Evolutionary conservation across 1,140 invertebrate species (phyloP).

Genomic region (Magallana angulata): DNA sequence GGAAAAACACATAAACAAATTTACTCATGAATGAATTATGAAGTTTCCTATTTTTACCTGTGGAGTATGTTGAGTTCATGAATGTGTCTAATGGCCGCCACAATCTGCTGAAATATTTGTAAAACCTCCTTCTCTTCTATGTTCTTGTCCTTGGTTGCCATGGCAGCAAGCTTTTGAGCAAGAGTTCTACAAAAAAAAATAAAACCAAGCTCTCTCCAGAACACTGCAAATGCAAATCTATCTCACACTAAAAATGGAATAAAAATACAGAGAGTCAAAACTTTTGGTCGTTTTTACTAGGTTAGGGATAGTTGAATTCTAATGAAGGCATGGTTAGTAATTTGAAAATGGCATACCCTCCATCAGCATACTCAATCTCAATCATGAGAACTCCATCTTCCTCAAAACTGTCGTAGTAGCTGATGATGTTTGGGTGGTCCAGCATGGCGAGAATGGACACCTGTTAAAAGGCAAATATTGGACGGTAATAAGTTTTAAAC

Average conservation of each 20-base stretch:
- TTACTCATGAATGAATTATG: too few species aligned
- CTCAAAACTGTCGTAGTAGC: conserved; percentile 89
- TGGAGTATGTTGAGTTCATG: conserved; percentile 88
- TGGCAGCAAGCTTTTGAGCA: conserved; percentile 83
- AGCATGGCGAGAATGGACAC: conserved; percentile 85
- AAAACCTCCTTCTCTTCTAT: conserved; percentile 85
- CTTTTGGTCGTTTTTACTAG: too few species aligned
- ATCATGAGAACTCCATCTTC: conserved; percentile 87
- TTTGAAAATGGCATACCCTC: conserved; percentile 78
- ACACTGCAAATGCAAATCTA: too few species aligned
- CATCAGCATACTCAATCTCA: conserved; percentile 91
- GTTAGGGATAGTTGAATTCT: too few species aligned
- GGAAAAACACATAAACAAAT: too few species aligned
- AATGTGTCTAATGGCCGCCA: conserved; percentile 86
- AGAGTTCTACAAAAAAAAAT: conserved; percentile 81
- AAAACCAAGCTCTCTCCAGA: too few species aligned
- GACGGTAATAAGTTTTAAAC: neutral
- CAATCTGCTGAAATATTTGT: conserved; percentile 86
- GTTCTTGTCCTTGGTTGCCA: conserved; percentile 80
- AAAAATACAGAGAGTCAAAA: too few species aligned
- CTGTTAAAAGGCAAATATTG: conserved; percentile 61
- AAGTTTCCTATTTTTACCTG: conserved; percentile 79
- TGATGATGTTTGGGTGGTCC: conserved; percentile 88
- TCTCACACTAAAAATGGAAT: too few species aligned
- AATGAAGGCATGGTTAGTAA: too few species aligned